Conservation (phyloP, 2,113 vertebrate species). For the Fulica atra region DNA sequence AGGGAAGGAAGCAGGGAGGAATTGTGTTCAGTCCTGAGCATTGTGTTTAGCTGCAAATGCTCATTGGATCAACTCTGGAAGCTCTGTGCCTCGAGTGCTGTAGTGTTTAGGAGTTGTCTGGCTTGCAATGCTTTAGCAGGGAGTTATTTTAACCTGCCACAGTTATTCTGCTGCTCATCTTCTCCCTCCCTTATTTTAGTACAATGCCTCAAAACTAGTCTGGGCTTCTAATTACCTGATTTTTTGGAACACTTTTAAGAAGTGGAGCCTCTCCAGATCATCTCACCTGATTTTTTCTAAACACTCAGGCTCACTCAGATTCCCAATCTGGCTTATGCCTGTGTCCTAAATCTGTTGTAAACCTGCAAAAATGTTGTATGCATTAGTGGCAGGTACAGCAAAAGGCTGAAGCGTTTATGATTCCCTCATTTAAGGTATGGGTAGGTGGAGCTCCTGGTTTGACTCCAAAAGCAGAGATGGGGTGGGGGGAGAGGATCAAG, state of each 20-base stretch:
- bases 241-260: background rate
- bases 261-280: too few relatives aligned
- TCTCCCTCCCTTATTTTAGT: background rate
- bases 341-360: background rate
- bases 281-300: background rate
- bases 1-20: background rate
- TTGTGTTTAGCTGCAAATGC: background rate
- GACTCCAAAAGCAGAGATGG: background rate
- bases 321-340: background rate
- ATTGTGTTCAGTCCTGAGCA: fast-evolving
- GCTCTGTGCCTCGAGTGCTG: background rate
- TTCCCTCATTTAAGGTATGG: background rate
- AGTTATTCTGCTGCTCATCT: background rate
- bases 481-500: background rate
- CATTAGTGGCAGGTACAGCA: background rate
- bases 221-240: background rate
- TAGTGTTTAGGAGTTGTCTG: background rate
- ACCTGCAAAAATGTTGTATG: too few relatives aligned
- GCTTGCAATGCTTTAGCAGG: too few relatives aligned
- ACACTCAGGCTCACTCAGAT: background rate
- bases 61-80: background rate
- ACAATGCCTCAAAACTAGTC: background rate
- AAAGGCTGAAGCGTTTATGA: background rate
- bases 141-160: background rate
- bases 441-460: background rate